Evolutionary conservation across 2,888 invertebrate species (phyloP).

Genomic region (Blastobasis lacticolella): DNA sequence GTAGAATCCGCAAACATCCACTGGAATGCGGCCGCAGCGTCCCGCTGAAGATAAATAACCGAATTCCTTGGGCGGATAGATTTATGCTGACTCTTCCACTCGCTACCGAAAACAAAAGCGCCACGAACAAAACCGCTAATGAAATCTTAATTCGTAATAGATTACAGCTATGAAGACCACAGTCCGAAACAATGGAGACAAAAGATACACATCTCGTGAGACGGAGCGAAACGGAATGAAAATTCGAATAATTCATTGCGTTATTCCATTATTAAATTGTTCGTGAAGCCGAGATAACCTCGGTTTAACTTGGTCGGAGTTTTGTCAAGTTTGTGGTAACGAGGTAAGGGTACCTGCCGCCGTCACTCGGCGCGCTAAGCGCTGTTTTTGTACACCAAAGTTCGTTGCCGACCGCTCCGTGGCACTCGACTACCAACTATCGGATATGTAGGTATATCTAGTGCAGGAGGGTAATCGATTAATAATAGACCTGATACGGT

Average conservation of each 20-base stretch:
- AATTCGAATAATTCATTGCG: slow-evolving; percentile 13
- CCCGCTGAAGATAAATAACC: neutral
- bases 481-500: too few relatives aligned
- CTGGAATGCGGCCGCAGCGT: neutral
- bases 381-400: neutral
- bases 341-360: slow-evolving; percentile 3
- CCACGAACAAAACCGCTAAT: slow-evolving; percentile 1
- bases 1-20: neutral
- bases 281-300: slow-evolving; percentile 12
- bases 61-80: slow-evolving; percentile 1
- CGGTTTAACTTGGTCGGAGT: slow-evolving; percentile 2
- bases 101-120: neutral
- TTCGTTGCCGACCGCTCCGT: too few relatives aligned
- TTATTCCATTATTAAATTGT: slow-evolving; percentile 65
- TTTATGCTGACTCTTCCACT: slow-evolving; percentile 3
- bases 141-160: slow-evolving; percentile 8
- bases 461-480: too few relatives aligned
- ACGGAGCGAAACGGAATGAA: slow-evolving; percentile 7
- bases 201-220: slow-evolving; percentile 5
- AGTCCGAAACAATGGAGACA: slow-evolving; percentile 2
- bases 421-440: too few relatives aligned
- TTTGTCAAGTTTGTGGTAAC: slow-evolving; percentile 3
- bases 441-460: too few relatives aligned
- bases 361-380: neutral
- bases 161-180: slow-evolving; percentile 4